These are phyloP conservation scores for Hanleya hanleyi DNA, from an alignment of 2,888 invertebrate species.

Conservation along the genomic window DNA sequence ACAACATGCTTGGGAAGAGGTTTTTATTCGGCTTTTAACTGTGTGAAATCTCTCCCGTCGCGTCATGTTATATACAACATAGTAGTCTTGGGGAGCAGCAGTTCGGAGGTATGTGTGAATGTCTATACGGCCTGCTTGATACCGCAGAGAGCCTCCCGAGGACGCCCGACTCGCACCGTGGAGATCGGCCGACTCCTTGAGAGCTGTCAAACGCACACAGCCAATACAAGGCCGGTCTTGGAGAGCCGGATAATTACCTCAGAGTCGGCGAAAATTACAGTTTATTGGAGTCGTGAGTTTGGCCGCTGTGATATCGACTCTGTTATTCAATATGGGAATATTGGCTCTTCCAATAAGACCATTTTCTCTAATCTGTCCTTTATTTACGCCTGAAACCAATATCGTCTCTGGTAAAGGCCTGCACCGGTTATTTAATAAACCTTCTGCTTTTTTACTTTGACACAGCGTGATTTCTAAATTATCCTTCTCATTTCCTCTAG, in stretches of 20 bases:
- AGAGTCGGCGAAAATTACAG: neutral
- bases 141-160: neutral
- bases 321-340: constrained; percentile 2
- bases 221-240: neutral
- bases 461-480: neutral
- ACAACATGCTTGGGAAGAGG: neutral
- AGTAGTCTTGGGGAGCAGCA: neutral
- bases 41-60: constrained; percentile 1
- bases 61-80: neutral
- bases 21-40: neutral
- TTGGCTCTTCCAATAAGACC: neutral
- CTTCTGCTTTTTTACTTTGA: neutral
- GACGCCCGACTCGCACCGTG: neutral
- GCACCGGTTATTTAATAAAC: constrained; percentile 4
- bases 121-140: neutral
- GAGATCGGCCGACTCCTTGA: neutral
- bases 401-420: neutral
- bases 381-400: neutral
- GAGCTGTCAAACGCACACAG: constrained; percentile 2
- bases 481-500: neutral
- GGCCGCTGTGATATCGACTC: neutral
- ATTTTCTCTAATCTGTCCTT: neutral
- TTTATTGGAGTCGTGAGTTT: neutral
- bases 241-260: neutral
- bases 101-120: neutral